Percentiles rank a stretch among this genome's conserved stretches.
These are phyloP conservation scores for Gryon sp. DNA, from an alignment of 1,140 invertebrate species.

Conservation along the genomic window DNA sequence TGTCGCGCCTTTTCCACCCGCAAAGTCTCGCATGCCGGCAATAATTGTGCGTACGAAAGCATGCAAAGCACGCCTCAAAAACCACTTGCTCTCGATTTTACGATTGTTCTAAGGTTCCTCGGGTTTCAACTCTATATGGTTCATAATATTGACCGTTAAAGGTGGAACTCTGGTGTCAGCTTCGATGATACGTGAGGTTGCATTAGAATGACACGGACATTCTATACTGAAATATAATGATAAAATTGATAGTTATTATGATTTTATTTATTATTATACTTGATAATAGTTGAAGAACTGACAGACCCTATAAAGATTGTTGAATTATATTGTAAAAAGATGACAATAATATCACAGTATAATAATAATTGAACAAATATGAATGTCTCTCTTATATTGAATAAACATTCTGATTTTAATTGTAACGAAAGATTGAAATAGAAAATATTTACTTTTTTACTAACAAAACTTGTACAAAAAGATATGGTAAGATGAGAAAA, in stretches of 20 bases:
- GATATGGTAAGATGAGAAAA: no score
- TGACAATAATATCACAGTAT: no score
- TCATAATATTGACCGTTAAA: conserved; percentile 33
- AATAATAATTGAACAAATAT: no score
- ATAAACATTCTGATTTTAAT: no score
- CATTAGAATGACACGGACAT: conserved; percentile 24
- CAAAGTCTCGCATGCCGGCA: conserved; percentile 18
- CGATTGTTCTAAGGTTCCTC: conserved; percentile 28
- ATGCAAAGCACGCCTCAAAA: conserved; percentile 23
- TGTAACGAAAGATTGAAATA: no score
- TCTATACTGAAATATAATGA: conserved; percentile 37
- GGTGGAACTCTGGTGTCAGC: conserved; percentile 1
- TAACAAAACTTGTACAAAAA: no score
- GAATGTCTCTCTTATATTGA: no score
- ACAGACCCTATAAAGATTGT: no score
- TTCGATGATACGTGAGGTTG: conserved; percentile 42
- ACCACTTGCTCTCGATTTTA: conserved; percentile 24
- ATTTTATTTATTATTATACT: no score
- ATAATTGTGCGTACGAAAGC: conserved; percentile 42
- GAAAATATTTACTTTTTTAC: no score
- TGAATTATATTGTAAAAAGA: no score
- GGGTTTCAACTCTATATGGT: neutral
- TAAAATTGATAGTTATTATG: conserved; percentile 1
- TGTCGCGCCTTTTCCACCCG: conserved; percentile 41
- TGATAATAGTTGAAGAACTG: no score